Conservation (phyloP, 2,113 vertebrate genomes). For the Capra hircus region DNA sequence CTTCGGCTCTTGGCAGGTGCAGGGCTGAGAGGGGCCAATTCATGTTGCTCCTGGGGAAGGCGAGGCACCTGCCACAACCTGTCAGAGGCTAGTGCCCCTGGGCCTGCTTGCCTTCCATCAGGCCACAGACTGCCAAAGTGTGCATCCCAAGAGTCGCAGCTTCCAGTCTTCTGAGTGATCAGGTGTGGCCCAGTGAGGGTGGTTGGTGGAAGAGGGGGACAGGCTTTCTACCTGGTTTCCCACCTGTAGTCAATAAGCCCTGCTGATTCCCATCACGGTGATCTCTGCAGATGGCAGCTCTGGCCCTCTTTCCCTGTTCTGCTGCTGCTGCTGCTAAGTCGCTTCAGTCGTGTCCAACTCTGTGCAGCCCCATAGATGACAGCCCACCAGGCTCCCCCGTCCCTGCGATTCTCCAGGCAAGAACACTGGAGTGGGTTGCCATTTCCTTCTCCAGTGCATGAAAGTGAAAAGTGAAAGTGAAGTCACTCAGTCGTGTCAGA, state of each 20-base stretch:
- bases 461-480: no score
- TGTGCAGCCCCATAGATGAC: no score
- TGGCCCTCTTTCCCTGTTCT: neutral
- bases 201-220: neutral
- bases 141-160: fast-evolving
- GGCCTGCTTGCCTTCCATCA: neutral
- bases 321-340: no score
- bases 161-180: neutral
- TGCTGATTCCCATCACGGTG: neutral
- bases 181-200: neutral
- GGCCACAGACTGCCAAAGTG: neutral
- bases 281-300: neutral
- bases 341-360: no score
- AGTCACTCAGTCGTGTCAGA: no score
- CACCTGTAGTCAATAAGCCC: neutral
- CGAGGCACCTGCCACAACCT: fast-evolving
- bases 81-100: neutral
- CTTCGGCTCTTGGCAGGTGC: neutral
- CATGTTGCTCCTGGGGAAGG: neutral
- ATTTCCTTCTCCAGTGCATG: no score
- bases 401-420: no score
- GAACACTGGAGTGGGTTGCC: no score
- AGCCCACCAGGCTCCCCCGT: no score
- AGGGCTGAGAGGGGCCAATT: neutral
- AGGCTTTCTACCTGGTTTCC: neutral